These are phyloP conservation scores for Euplexia lucipara DNA, from an alignment of 2,888 invertebrate genomes.

Conservation along the genomic window DNA sequence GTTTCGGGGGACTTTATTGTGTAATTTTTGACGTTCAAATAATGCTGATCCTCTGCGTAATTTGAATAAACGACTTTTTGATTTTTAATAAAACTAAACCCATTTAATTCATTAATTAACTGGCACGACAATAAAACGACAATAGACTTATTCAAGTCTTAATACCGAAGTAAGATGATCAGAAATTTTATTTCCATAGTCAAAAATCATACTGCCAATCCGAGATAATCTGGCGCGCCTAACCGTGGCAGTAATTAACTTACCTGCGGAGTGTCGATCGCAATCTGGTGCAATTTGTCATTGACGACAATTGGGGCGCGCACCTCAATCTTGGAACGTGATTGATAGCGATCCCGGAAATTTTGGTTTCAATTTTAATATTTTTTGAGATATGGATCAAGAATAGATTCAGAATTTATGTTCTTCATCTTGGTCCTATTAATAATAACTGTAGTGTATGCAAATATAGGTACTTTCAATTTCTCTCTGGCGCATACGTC, in stretches of 20 bases:
- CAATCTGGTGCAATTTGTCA: slow-evolving; percentile 65
- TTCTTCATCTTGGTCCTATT: no score
- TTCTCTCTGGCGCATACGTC: no score
- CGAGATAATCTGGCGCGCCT: slow-evolving; percentile 4
- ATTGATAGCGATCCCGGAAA: slow-evolving; percentile 43
- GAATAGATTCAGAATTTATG: not conserved
- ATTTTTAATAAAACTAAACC: no score
- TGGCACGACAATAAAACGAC: not conserved
- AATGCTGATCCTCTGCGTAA: no score
- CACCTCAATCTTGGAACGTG: slow-evolving; percentile 55
- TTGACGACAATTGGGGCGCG: slow-evolving; percentile 56
- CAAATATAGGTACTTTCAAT: no score
- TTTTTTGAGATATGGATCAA: not conserved
- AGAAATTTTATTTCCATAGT: slow-evolving; percentile 8
- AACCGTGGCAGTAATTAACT: slow-evolving; percentile 43
- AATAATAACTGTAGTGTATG: no score
- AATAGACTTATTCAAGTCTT: not conserved
- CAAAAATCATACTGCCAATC: slow-evolving; percentile 3
- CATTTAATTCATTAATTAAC: no score
- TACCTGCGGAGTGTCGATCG: slow-evolving; percentile 44
- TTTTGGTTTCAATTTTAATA: slow-evolving; percentile 32
- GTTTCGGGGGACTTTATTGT: no score
- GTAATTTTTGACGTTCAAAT: no score
- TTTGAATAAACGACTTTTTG: no score
- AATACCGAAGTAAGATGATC: not conserved